Evolutionary conservation across 64 coral and sea anemone genomes (phyloP).

Genomic region (Dendronephthya gigantea): DNA sequence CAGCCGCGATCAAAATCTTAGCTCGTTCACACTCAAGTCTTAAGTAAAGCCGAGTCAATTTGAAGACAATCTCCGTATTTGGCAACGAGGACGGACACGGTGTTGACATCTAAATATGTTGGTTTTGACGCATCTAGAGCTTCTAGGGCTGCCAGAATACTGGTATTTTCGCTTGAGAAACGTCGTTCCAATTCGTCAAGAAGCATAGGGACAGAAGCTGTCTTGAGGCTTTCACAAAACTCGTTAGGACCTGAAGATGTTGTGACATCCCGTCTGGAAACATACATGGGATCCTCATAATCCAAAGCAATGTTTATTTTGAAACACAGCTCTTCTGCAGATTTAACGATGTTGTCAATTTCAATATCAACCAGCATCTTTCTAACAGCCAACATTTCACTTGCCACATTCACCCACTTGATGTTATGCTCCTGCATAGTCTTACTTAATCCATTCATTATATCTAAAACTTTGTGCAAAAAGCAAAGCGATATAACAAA

Average conservation of each 20-base stretch:
- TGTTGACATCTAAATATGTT: neutral
- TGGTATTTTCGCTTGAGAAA: neutral
- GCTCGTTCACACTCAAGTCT: conserved; percentile 16
- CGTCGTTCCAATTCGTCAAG: conserved; percentile 1
- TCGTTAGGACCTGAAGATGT: neutral
- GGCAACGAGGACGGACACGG: neutral
- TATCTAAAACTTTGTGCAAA: neutral
- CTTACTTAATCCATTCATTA: conserved; percentile 15
- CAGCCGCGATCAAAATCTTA: neutral
- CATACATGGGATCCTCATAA: conserved; percentile 14
- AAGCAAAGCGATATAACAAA: conserved; percentile 14
- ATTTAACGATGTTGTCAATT: neutral
- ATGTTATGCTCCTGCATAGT: conserved; percentile 12
- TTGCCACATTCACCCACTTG: conserved; percentile 20
- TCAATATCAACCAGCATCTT: neutral
- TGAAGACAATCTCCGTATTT: neutral
- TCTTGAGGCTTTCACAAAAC: neutral
- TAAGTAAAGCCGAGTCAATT: neutral
- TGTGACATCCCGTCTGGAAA: neutral
- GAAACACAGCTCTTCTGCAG: neutral
- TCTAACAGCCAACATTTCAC: conserved; percentile 20
- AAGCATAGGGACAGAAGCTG: neutral
- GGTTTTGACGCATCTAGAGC: neutral
- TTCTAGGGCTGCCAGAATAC: neutral
- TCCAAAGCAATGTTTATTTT: neutral